Base-by-base conservation (phyloP, 53 echinoderm and acorn worm species). In the Holothuria leucospilota region DNA sequence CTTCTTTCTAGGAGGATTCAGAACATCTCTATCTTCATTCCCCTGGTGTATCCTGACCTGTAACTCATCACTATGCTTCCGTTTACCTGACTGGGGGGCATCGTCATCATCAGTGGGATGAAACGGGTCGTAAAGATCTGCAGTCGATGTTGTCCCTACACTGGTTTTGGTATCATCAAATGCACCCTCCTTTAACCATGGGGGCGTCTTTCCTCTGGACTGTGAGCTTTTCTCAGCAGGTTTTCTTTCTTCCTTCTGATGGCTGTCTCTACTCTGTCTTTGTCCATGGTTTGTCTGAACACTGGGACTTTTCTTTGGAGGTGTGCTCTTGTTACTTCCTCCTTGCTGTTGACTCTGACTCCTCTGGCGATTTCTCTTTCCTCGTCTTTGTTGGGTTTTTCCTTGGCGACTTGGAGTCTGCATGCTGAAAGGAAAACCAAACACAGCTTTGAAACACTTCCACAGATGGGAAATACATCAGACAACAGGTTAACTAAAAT, bases 1-100 rank as follows among this genome's bases (percentile, higher is more conserved):
- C 59, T 60, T 59, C 38, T 81, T 59, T 39, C 23, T 24, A 2
- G 81, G 81, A 58, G 60, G 60, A 81, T 62, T 60, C 6, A 61
- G 18, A 61, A 81, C 81, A 81, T 81, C 62, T 27, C 81, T 25
- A 18, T 60, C 34, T 18, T 81, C 62, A n/a, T 59, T 61, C 18
- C 30, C 60, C 18, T 51, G 81, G 59, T 62, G 81, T 29, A 81
- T 81, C 40, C 60, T 59, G 60, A 81, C 81, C 81, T 81, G 81
- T 0, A 81, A 59, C 28, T 75, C 75, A 20, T 81, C 81, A 14
- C 34, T 81, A 60, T 59, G 60, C 38, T 81, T 81, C 20, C 81
- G 59, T 62, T 81, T 81, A 27, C 25, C 24, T 13, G 25, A 20
- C 12, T 39, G 29, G 13, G 39, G 20, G 27, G 16, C 10, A 11